phyloP scores from a whole-genome alignment of 2,888 invertebrate species.

The Iselma pallidipennis region DNA sequence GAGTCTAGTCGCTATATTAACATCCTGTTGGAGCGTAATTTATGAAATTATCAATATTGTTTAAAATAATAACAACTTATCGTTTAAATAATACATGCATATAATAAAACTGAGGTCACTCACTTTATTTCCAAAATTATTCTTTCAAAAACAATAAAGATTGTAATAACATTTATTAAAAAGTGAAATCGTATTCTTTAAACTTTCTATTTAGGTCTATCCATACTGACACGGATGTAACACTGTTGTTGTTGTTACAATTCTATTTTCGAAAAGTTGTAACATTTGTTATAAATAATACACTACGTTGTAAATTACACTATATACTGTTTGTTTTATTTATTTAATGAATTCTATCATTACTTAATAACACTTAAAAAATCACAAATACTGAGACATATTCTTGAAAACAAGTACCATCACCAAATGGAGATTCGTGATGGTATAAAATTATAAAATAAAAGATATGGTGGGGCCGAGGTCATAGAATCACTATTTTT shows the following conservation, averaged over 20 bases:
- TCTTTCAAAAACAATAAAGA: neutral
- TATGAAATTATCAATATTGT: too few relatives aligned
- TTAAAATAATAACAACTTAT: too few relatives aligned
- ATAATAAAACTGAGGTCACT: neutral
- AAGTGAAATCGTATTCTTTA: neutral
- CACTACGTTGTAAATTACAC: too few relatives aligned
- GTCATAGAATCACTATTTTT: neutral
- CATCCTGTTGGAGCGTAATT: too few relatives aligned
- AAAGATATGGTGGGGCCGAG: neutral
- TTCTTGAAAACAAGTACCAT: neutral
- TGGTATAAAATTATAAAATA: neutral
- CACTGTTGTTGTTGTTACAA: neutral
- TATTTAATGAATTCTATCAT: too few relatives aligned
- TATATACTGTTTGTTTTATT: too few relatives aligned
- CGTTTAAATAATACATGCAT: neutral
- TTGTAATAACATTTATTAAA: neutral
- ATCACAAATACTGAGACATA: too few relatives aligned
- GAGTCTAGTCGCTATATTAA: too few relatives aligned
- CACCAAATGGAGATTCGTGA: neutral
- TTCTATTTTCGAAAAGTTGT: too few relatives aligned
- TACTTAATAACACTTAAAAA: too few relatives aligned
- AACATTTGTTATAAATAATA: too few relatives aligned
- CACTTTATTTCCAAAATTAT: neutral
- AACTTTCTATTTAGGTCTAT: neutral
- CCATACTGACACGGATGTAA: neutral